Conservation (phyloP, 2,888 invertebrate genomes). For the Diaprepes abbreviatus region DNA sequence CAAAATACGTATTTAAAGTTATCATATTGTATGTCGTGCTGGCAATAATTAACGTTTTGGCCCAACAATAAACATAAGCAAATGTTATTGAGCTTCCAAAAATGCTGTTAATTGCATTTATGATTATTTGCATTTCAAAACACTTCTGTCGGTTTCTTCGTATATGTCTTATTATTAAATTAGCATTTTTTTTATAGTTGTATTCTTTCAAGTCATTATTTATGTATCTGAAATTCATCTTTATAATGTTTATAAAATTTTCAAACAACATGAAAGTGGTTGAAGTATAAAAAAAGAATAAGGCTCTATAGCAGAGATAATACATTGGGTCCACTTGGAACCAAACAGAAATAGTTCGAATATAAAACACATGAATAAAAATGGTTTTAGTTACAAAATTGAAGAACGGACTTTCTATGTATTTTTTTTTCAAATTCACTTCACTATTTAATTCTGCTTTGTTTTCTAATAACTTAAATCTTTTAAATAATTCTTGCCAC, state of each 20-base stretch:
- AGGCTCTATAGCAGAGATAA: neutral
- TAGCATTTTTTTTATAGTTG: neutral
- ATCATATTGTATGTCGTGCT: no score
- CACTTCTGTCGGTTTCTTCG: no score
- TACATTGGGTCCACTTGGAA: neutral
- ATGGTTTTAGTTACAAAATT: neutral
- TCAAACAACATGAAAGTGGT: neutral
- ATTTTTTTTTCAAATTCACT: neutral
- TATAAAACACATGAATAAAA: neutral
- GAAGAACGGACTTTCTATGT: neutral
- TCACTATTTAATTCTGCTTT: neutral
- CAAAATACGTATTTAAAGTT: no score
- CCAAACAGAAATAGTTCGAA: neutral
- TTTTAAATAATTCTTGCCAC: neutral
- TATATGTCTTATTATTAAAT: no score
- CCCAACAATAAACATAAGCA: no score
- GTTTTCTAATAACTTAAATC: neutral
- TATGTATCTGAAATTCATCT: neutral
- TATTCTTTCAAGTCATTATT: neutral
- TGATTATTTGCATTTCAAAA: no score
- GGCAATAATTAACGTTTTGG: no score
- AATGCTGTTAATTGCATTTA: no score
- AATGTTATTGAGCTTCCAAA: no score
- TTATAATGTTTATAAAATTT: neutral
- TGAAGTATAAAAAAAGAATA: neutral